phyloP scores from a whole-genome alignment of 2,888 invertebrate genomes.

The Acleris emargana region DNA sequence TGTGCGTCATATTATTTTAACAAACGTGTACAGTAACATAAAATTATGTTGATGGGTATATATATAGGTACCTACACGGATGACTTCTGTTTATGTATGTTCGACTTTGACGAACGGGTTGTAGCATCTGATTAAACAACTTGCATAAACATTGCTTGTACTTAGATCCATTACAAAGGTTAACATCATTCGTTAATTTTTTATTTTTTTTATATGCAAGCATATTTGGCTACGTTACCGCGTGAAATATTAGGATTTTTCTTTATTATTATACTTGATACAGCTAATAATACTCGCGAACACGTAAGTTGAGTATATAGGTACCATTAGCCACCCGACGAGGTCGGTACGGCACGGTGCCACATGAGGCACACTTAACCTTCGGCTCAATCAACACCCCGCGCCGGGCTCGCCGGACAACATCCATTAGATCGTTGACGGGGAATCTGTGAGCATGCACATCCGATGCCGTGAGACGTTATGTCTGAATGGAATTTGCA shows the following conservation, averaged over 20 bases:
- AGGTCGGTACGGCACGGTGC: neutral
- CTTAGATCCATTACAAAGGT: slow-evolving; percentile 6
- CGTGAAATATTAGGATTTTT: neutral
- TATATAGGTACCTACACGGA: slow-evolving; percentile 38
- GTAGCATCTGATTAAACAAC: slow-evolving; percentile 49
- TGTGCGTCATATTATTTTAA: slow-evolving; percentile 21
- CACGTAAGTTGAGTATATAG: neutral
- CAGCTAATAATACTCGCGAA: neutral
- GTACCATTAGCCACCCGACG: neutral
- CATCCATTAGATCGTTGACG: slow-evolving; percentile 4
- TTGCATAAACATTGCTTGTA: slow-evolving; percentile 25
- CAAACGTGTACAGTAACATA: slow-evolving; percentile 14
- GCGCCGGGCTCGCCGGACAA: neutral
- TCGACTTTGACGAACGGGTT: slow-evolving; percentile 49
- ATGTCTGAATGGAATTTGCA: slow-evolving; percentile 46
- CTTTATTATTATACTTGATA: neutral
- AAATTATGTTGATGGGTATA: slow-evolving; percentile 28
- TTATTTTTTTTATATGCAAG: neutral
- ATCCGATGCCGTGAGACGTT: slow-evolving; percentile 5
- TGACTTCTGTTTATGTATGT: slow-evolving; percentile 37
- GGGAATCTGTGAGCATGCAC: slow-evolving; percentile 2
- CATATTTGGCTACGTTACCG: too few relatives aligned
- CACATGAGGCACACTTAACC: neutral
- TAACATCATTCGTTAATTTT: slow-evolving; percentile 5
- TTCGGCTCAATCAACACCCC: slow-evolving; percentile 4